Conservation (phyloP, 2,888 invertebrate genomes). For the Arge pagana region DNA sequence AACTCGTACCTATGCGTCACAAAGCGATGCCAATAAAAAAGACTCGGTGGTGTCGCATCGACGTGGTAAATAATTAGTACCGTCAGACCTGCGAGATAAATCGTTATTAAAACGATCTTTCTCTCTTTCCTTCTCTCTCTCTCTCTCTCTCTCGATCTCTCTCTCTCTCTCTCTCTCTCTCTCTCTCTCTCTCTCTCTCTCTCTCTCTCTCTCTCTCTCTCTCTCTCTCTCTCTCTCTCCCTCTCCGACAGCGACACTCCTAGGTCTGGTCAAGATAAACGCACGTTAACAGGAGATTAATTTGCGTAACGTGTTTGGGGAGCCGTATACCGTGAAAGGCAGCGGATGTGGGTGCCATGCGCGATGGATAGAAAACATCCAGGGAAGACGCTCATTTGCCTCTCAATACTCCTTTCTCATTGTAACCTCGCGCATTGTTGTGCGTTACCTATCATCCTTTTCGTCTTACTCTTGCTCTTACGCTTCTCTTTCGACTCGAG, state of each 20-base stretch:
- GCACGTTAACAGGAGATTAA: conserved; percentile 42
- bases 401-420: conserved; percentile 41
- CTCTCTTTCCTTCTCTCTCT: conserved; percentile 36
- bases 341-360: conserved; percentile 45
- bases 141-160: too few species aligned
- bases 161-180: conserved; percentile 12
- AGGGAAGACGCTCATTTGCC: conserved; percentile 43
- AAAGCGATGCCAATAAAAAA: conserved; percentile 26
- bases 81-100: conserved; percentile 39
- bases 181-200: conserved; percentile 21
- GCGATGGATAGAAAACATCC: conserved; percentile 39
- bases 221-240: conserved; percentile 14
- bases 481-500: conserved; percentile 21
- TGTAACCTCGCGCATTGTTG: conserved; percentile 41
- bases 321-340: conserved; percentile 37
- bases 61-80: conserved; percentile 38
- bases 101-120: conserved; percentile 40
- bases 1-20: conserved; percentile 29
- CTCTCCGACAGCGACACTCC: not conserved
- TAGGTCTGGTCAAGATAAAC: conserved; percentile 31
- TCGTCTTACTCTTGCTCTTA: not conserved
- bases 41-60: conserved; percentile 38
- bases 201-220: conserved; percentile 16
- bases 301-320: conserved; percentile 47
- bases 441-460: conserved; percentile 22